Evolutionary conservation across 2,113 vertebrate genomes (phyloP).

Genomic region (Seriola rivoliana): DNA sequence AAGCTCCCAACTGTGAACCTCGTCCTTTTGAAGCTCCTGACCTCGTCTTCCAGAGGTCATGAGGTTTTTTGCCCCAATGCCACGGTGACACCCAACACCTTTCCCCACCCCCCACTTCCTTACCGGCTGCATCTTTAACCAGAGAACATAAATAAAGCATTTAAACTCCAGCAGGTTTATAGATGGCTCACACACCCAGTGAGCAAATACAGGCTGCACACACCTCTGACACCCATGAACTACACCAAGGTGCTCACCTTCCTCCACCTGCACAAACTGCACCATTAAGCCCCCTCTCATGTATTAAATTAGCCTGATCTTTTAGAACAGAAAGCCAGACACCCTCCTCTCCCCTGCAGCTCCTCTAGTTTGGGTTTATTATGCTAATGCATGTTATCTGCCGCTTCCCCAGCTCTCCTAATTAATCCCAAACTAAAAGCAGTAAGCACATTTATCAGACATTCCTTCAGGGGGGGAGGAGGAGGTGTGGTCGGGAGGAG

Average conservation of each 20-base stretch:
- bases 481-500: not conserved
- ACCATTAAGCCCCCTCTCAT: slow-evolving; percentile 79
- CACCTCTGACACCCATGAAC: not conserved
- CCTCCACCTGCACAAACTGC: slow-evolving; percentile 53
- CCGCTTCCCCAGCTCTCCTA: slow-evolving; percentile 55
- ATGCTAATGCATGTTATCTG: slow-evolving; percentile 68
- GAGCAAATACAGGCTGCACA: slow-evolving; percentile 32
- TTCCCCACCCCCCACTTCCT: slow-evolving; percentile 20
- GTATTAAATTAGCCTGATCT: slow-evolving; percentile 80
- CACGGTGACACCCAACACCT: slow-evolving; percentile 55
- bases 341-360: slow-evolving; percentile 39
- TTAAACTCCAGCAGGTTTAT: slow-evolving; percentile 42
- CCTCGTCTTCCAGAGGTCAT: slow-evolving; percentile 60
- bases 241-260: slow-evolving; percentile 20
- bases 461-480: slow-evolving; percentile 59
- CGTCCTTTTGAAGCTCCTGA: slow-evolving; percentile 68
- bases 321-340: slow-evolving; percentile 44
- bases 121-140: slow-evolving; percentile 1
- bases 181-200: slow-evolving; percentile 20
- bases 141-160: slow-evolving; percentile 15
- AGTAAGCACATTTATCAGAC: slow-evolving; percentile 68
- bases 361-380: slow-evolving; percentile 57
- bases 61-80: slow-evolving; percentile 40
- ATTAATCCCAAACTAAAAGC: slow-evolving; percentile 72
- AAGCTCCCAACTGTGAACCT: slow-evolving; percentile 35